Percentiles rank a stretch among this genome's conserved stretches.
phyloP scores from a whole-genome alignment of 2,888 invertebrate species.

The Drosophila tanythrix region DNA sequence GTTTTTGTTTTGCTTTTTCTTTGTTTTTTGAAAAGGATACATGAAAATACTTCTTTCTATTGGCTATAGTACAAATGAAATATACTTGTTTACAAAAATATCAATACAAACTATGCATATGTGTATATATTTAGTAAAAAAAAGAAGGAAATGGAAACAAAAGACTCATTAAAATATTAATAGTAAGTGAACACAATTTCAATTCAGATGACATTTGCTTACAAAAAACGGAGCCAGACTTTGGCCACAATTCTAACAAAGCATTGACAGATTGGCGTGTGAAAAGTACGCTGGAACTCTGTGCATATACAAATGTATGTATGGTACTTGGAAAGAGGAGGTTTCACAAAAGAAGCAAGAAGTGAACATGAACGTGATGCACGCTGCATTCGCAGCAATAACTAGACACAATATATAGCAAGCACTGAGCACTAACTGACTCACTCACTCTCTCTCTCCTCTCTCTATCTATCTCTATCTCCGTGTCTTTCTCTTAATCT shows the following conservation, averaged over 20 bases:
- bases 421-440: slow-evolving; percentile 6
- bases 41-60: slow-evolving; percentile 18
- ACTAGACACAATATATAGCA: background rate
- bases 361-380: slow-evolving; percentile 12
- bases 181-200: slow-evolving; percentile 46
- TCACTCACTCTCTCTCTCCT: background rate
- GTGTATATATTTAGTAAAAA: slow-evolving; percentile 44
- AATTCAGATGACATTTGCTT: slow-evolving; percentile 44
- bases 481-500: background rate
- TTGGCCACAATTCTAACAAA: slow-evolving; percentile 38
- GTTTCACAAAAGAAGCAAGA: slow-evolving; percentile 18
- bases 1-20: background rate
- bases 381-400: slow-evolving; percentile 12
- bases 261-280: slow-evolving; percentile 32
- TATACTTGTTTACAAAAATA: slow-evolving; percentile 61
- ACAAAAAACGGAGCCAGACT: slow-evolving; percentile 36
- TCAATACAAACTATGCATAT: slow-evolving; percentile 47
- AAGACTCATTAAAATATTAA: slow-evolving; percentile 20
- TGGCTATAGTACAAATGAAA: slow-evolving; percentile 41
- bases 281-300: slow-evolving; percentile 28
- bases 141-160: slow-evolving; percentile 19
- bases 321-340: slow-evolving; percentile 13
- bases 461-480: background rate
- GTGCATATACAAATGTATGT: slow-evolving; percentile 34
- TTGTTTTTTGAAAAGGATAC: slow-evolving; percentile 17